These are phyloP conservation scores for Ramazzottius varieornatus DNA, from an alignment of 2,888 invertebrate species.

Conservation along the genomic window DNA sequence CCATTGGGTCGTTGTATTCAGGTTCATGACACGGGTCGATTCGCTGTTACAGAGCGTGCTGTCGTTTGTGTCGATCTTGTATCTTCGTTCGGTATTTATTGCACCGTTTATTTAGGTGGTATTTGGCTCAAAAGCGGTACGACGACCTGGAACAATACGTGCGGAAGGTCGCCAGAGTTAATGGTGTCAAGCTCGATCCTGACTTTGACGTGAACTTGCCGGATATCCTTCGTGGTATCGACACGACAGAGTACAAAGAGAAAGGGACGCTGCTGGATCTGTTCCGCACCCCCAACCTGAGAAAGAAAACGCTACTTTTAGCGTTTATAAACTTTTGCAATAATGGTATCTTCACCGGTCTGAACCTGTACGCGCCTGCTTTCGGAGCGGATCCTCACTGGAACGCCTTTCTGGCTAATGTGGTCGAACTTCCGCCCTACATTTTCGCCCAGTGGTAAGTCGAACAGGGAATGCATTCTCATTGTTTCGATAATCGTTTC, in stretches of 20 bases:
- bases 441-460: not conserved
- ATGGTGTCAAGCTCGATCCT: not conserved
- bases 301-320: not conserved
- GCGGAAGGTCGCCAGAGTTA: not conserved
- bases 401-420: not conserved
- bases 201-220: not conserved
- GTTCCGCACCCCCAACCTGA: not conserved
- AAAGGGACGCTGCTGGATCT: not conserved
- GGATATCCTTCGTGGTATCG: not conserved
- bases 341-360: not conserved
- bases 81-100: too few species aligned
- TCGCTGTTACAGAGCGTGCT: too few species aligned
- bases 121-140: not conserved
- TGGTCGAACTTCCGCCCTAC: conserved; percentile 2
- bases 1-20: too few species aligned
- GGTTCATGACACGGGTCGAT: too few species aligned
- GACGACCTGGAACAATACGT: not conserved
- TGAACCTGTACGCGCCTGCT: conserved; percentile 1
- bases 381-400: not conserved
- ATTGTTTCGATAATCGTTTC: too few species aligned
- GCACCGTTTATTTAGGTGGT: too few species aligned
- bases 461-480: too few species aligned
- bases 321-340: not conserved
- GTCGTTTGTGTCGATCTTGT: too few species aligned
- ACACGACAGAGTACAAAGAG: not conserved